Percentiles rank a stretch among this genome's conserved stretches.
These are phyloP conservation scores for Megastigmus dorsalis DNA, from an alignment of 2,888 invertebrate species.

Conservation along the genomic window DNA sequence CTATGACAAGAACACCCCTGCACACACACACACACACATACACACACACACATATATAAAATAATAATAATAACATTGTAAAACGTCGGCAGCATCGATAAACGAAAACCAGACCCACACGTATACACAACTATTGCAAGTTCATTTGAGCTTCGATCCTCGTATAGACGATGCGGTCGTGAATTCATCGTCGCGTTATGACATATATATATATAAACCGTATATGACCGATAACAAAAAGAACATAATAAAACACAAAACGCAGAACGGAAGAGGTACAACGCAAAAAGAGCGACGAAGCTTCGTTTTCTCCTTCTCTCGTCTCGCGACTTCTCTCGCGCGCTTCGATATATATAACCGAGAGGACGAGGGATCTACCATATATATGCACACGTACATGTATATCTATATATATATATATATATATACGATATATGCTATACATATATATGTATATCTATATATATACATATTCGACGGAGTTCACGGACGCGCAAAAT, in stretches of 20 bases:
- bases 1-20: not conserved
- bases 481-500: conserved; percentile 47
- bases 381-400: not conserved
- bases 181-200: too few relatives aligned
- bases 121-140: not conserved
- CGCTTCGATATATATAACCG: too few relatives aligned
- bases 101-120: too few relatives aligned
- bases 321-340: too few relatives aligned
- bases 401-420: not conserved
- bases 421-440: not conserved
- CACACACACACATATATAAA: too few relatives aligned
- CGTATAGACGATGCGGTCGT: too few relatives aligned
- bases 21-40: not conserved
- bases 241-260: too few relatives aligned
- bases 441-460: not conserved
- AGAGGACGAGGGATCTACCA: not conserved
- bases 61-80: not conserved
- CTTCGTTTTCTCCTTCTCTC: not conserved
- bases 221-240: too few relatives aligned
- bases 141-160: too few relatives aligned
- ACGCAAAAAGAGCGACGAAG: not conserved
- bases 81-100: not conserved
- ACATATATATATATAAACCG: too few relatives aligned
- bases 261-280: too few relatives aligned
- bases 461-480: not conserved